phyloP scores from a whole-genome alignment of 2,888 invertebrate species.

The Ichneumoninae sp. region DNA sequence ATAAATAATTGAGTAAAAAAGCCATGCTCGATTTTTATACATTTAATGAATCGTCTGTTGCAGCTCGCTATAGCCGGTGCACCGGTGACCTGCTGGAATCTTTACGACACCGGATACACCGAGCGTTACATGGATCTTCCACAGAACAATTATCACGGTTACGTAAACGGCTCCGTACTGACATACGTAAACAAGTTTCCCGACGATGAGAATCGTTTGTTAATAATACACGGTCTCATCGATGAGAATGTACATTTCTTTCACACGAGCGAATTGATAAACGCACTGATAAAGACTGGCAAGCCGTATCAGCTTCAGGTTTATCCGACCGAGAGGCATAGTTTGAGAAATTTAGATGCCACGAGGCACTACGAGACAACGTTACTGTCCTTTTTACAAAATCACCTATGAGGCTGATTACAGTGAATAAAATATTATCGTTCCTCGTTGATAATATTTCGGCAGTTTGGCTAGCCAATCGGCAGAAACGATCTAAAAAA shows the following conservation, averaged over 20 bases:
- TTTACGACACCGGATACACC: constrained; percentile 99
- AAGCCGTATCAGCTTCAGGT: constrained; percentile 98
- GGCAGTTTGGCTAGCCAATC: constrained; percentile 3
- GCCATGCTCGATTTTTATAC: background rate
- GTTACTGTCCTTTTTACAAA: constrained; percentile 95
- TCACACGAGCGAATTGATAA: constrained; percentile 96
- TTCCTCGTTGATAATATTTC: constrained; percentile 33
- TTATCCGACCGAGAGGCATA: constrained; percentile 98
- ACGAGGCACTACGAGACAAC: constrained; percentile 99
- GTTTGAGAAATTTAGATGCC: constrained; percentile 95
- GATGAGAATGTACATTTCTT: constrained; percentile 99
- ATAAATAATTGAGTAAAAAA: background rate
- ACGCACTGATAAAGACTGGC: constrained; percentile 95
- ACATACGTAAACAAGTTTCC: constrained; percentile 95
- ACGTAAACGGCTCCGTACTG: constrained; percentile 93
- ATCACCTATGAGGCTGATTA: constrained; percentile 86
- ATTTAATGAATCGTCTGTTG: constrained; percentile 34
- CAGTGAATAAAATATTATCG: constrained; percentile 28
- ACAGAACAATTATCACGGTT: constrained; percentile 91
- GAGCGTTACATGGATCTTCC: constrained; percentile 98
- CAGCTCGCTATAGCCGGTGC: constrained; percentile 96
- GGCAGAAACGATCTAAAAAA: constrained; percentile 4
- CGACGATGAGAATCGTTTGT: constrained; percentile 94
- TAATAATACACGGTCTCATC: constrained; percentile 98
- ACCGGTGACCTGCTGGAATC: constrained; percentile 98